Base-by-base conservation (phyloP, 2,797 vertebrate species). In the Sphaeramia orbicularis region DNA sequence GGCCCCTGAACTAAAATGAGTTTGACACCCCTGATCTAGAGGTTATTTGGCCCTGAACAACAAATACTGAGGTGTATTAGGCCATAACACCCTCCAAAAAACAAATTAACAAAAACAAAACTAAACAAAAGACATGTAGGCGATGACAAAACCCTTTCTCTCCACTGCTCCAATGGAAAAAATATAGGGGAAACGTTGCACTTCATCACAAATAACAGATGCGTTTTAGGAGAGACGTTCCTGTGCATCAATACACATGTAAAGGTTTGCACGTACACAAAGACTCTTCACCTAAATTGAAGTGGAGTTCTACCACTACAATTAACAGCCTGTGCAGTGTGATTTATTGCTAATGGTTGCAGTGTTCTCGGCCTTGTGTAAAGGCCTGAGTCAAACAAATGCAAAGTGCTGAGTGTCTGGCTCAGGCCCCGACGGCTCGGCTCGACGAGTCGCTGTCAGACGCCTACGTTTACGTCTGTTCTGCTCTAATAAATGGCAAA, bases 311-410 rank as follows among this genome's bases (percentile, higher is more conserved):
- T 85, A 83, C 57, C 61, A 13, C 66, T 64, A 74, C 58, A 90
- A 94, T 94, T 92, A 94, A 83, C 86, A 74, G 85, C 16, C 66
- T 75, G 74, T 6, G 10, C 4, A 2, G 64, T 19, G 59, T 89
- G 92, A 92, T 93, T 87, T 90, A 94, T 88, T 89, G 89, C 91
- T 88, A 92, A 90, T 84, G 88, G 76, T 73, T 55, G 78, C 75
- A 72, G 60, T 73, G 68, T 76, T 84, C 80, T 62, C 53, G 53
- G 67, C 74, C 65, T 54, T 1, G 52, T 71, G 54, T 63, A 81
- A 87, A 86, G 58, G 56, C 57, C 78, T 82, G 75, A 87, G 83
- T 86, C 74, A 78, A 86, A 83, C 64, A 78, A 84, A 85, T 38
- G 66, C 69, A 86, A 85, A 88, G 67, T 83, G 86, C 85, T 70